Conservation (phyloP, 2,888 invertebrate genomes). For the Rhogogaster chlorosoma region DNA sequence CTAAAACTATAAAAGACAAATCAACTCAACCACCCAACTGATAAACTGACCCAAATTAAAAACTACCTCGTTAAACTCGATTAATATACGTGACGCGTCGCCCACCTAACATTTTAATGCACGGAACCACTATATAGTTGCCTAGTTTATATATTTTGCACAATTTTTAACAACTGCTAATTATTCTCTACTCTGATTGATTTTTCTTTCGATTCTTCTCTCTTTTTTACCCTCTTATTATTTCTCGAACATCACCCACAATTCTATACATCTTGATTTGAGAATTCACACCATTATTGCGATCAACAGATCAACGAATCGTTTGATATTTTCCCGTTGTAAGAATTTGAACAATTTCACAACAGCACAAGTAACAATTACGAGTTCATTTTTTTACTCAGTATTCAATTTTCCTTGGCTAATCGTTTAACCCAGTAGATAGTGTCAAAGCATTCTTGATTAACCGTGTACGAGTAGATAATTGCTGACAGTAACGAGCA, state of each 20-base stretch:
- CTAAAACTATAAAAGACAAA: slow-evolving; percentile 43
- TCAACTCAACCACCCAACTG: slow-evolving; percentile 47
- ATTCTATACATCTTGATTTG: neutral
- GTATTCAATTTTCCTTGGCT: neutral
- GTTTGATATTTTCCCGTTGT: neutral
- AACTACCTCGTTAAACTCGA: neutral
- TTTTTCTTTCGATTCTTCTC: neutral
- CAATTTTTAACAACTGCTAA: neutral
- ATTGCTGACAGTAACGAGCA: slow-evolving; percentile 43
- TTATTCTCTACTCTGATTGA: neutral
- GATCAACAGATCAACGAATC: neutral
- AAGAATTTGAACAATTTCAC: neutral
- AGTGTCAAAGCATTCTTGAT: neutral
- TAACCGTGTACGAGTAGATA: neutral
- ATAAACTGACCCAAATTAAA: slow-evolving; percentile 35
- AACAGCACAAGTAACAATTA: slow-evolving; percentile 17
- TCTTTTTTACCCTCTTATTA: neutral
- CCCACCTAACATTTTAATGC: slow-evolving; percentile 50
- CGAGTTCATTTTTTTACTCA: neutral
- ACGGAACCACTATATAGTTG: slow-evolving; percentile 17
- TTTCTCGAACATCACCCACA: neutral
- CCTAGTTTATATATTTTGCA: neutral
- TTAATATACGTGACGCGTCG: slow-evolving; percentile 45
- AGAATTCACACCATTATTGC: neutral
- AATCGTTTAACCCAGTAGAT: slow-evolving; percentile 27